phyloP scores from a whole-genome alignment of 2,888 invertebrate species.

The Epinotia demarniana region DNA sequence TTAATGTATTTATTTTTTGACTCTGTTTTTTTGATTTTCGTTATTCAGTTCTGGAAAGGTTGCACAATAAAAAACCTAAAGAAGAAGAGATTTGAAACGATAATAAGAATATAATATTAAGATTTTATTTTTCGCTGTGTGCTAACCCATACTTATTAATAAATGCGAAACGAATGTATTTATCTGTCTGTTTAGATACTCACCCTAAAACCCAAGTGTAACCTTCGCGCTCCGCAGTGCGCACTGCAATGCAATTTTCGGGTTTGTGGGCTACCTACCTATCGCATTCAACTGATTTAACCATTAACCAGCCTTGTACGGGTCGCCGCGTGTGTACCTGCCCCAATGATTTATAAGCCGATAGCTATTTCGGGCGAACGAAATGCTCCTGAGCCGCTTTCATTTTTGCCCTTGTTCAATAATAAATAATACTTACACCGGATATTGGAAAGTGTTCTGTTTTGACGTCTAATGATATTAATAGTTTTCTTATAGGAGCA shows the following conservation, averaged over 20 bases:
- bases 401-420: conserved; percentile 71
- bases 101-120: no score
- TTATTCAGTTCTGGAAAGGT: no score
- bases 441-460: conserved; percentile 70
- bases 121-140: no score
- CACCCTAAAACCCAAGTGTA: conserved; percentile 59
- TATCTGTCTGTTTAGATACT: no score
- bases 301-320: conserved; percentile 52
- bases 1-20: no score
- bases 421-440: conserved; percentile 73
- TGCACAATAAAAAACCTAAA: no score
- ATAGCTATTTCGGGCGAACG: conserved; percentile 78
- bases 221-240: conserved; percentile 55
- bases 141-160: no score
- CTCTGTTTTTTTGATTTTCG: no score
- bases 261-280: conserved; percentile 68
- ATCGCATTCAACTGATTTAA: conserved; percentile 46
- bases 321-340: conserved; percentile 62
- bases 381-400: conserved; percentile 75
- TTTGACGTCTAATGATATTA: conserved; percentile 68
- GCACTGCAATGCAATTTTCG: conserved; percentile 58
- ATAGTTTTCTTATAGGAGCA: conserved; percentile 68
- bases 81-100: no score
- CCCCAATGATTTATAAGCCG: conserved; percentile 71
- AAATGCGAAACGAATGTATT: no score